These are phyloP conservation scores for Phalloptychus januarius DNA, from an alignment of 2,797 vertebrate species.

Conservation along the genomic window DNA sequence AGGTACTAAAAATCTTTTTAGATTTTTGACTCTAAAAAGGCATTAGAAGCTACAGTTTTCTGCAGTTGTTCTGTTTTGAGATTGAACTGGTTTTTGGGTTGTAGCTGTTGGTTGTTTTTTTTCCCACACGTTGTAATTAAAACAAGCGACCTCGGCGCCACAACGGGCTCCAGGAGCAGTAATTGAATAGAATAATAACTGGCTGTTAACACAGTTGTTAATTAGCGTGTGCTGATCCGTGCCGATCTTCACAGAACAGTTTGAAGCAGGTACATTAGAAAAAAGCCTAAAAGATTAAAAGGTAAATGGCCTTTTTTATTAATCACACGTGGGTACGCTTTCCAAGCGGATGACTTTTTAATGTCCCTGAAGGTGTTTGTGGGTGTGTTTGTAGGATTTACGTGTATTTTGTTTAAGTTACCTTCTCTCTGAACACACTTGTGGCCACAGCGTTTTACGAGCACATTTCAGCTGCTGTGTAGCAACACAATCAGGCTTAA, in stretches of 20 bases:
- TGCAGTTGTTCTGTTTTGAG: not conserved
- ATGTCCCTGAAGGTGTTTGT: conserved; percentile 13
- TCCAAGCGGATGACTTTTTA: conserved; percentile 38
- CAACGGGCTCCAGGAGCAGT: conserved; percentile 69
- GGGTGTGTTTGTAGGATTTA: conserved; percentile 20
- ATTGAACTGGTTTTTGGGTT: conserved; percentile 15
- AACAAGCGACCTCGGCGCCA: conserved; percentile 60
- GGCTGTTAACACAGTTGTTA: conserved; percentile 75
- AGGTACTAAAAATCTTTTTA: not conserved
- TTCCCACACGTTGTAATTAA: conserved; percentile 41
- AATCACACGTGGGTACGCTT: conserved; percentile 43
- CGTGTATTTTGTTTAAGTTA: conserved; percentile 9
- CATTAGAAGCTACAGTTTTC: not conserved
- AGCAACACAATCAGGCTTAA: not conserved
- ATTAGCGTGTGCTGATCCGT: conserved; percentile 76
- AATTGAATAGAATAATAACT: conserved; percentile 79
- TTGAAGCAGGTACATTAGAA: conserved; percentile 65
- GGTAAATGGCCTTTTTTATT: conserved; percentile 55
- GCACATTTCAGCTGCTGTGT: conserved; percentile 24
- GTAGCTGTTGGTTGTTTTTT: conserved; percentile 25
- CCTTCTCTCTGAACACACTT: conserved; percentile 11
- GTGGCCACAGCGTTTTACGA: conserved; percentile 13
- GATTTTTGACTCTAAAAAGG: not conserved
- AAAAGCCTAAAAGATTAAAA: conserved; percentile 58
- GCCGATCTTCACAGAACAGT: conserved; percentile 77